A percentile compares a stretch with the other conserved stretches of the same genome.
Evolutionary conservation across 2,113 vertebrate genomes (phyloP).

Genomic region (Elgaria multicarinata): DNA sequence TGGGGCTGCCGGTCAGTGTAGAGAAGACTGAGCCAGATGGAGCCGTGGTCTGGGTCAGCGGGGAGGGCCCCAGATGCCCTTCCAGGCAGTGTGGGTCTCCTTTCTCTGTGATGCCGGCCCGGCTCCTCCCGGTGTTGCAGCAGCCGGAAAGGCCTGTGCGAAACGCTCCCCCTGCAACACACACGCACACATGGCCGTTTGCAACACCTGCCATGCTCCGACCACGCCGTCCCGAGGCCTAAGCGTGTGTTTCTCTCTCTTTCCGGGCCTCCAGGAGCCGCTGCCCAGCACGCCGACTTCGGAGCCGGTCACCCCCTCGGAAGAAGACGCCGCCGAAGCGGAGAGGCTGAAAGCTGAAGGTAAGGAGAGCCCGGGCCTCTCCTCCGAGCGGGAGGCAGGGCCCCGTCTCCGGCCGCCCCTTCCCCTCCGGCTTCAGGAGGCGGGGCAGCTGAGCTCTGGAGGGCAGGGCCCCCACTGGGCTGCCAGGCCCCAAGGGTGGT

Average conservation of each 20-base stretch:
- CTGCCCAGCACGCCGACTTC: constrained; percentile 75
- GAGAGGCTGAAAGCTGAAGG: constrained; percentile 93
- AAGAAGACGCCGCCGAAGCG: constrained; percentile 87
- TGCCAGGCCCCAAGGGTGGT: no score
- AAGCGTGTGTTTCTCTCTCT: neutral
- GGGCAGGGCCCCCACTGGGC: no score
- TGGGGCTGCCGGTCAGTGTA: no score
- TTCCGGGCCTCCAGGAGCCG: constrained; percentile 58
- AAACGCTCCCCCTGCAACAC: no score
- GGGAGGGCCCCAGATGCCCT: no score
- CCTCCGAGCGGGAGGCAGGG: no score
- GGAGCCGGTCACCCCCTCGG: constrained; percentile 68
- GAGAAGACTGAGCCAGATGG: no score
- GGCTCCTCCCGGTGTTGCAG: neutral
- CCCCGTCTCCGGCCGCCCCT: no score
- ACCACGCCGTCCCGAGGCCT: neutral
- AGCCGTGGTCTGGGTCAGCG: no score
- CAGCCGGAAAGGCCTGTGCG: no score
- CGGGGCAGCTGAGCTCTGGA: neutral
- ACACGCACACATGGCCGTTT: no score
- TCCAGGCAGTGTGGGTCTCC: neutral
- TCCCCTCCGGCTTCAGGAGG: no score
- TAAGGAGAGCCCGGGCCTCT: constrained; percentile 53
- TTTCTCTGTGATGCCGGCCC: neutral
- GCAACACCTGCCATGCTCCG: neutral